A percentile compares a stretch with the other conserved stretches of the same genome.
Conservation (phyloP, 1,140 invertebrate genomes). For the Zaprionus ghesquierei region DNA sequence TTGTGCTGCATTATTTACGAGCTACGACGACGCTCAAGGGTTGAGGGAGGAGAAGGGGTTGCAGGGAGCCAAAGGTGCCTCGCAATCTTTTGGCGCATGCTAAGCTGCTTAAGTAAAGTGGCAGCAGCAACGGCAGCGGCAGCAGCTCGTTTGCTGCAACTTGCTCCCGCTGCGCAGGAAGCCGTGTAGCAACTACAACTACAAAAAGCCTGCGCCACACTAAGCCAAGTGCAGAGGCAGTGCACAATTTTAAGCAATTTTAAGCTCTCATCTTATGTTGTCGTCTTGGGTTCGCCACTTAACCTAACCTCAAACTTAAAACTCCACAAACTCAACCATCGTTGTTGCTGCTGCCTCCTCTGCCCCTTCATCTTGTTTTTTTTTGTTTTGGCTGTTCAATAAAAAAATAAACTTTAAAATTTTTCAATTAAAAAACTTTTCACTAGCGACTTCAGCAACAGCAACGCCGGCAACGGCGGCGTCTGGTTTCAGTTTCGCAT, state of each 20-base stretch:
- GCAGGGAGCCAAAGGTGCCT: no score
- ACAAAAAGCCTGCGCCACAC: constrained; percentile 27
- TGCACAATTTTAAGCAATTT: constrained; percentile 35
- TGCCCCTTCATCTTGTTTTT: background rate
- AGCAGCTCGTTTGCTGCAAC: background rate
- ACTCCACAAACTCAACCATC: constrained; percentile 1
- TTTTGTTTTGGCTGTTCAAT: constrained; percentile 51
- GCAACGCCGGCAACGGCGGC: background rate
- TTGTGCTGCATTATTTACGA: constrained; percentile 44
- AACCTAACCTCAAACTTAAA: constrained; percentile 27
- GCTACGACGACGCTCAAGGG: background rate
- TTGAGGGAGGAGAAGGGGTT: background rate
- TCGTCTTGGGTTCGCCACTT: constrained; percentile 32
- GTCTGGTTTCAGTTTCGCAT: constrained; percentile 30
- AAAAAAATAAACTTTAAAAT: constrained; percentile 69
- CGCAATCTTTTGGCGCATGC: constrained; percentile 38
- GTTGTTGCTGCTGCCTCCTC: background rate
- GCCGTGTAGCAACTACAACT: constrained; percentile 29
- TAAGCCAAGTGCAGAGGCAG: constrained; percentile 48
- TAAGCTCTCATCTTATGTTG: constrained; percentile 30
- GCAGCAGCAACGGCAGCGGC: constrained; percentile 22
- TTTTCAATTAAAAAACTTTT: constrained; percentile 79
- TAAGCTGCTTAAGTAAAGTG: constrained; percentile 60
- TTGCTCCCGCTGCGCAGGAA: constrained; percentile 45
- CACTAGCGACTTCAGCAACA: constrained; percentile 46